Evolutionary conservation across 2,888 invertebrate genomes (phyloP).

Genomic region (Hipparchia sbordonii): DNA sequence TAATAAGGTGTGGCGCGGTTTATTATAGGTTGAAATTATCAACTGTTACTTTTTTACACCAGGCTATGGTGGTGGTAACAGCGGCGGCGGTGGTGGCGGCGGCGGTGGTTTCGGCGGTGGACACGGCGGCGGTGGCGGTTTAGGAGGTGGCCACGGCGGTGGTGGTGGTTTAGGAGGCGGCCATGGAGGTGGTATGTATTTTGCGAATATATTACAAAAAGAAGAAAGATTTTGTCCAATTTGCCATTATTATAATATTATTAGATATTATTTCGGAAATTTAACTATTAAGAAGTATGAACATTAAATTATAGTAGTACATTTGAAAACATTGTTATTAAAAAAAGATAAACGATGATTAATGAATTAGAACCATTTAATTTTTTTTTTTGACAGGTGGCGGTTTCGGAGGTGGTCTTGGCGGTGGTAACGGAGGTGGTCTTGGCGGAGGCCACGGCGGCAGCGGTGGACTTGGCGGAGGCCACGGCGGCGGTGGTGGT

Average conservation of each 20-base stretch:
- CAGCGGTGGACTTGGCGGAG: slow-evolving; percentile 36
- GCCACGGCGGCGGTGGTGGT: slow-evolving; percentile 41
- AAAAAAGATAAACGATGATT: too few species aligned
- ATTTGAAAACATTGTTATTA: too few species aligned
- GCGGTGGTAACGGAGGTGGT: slow-evolving; percentile 23
- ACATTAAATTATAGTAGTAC: too few species aligned
- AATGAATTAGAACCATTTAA: background rate
- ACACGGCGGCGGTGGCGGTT: slow-evolving; percentile 7
- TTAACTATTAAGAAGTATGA: too few species aligned
- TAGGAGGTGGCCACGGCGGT: slow-evolving; percentile 41
- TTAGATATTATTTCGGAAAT: too few species aligned
- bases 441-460: background rate
- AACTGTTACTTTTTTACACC: background rate
- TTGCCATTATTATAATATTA: too few species aligned
- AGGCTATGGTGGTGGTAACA: slow-evolving; percentile 2
- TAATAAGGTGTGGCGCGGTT: too few species aligned
- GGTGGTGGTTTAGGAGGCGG: slow-evolving; percentile 28
- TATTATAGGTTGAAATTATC: background rate
- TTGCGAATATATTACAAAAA: too few species aligned
- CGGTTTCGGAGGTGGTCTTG: slow-evolving; percentile 41
- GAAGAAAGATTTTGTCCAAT: too few species aligned
- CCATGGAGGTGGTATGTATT: background rate
- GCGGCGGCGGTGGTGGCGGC: slow-evolving; percentile 15
- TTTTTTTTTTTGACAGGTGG: background rate
- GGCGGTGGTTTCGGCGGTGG: slow-evolving; percentile 41